Conservation (phyloP, 2,113 vertebrate species). For the Montifringilla adamsi region DNA sequence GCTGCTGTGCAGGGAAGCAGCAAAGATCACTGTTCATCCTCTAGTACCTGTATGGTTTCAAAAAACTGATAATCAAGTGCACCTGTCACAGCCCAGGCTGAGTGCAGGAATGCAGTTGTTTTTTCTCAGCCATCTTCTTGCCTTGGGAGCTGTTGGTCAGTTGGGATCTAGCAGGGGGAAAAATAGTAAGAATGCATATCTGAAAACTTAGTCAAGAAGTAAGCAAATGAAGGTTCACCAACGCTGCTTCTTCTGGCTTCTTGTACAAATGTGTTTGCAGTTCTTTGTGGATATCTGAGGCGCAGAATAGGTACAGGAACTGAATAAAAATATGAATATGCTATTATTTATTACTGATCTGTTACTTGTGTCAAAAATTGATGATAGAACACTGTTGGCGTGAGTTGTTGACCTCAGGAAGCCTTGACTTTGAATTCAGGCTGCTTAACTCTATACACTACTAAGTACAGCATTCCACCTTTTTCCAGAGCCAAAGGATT, state of each 20-base stretch:
- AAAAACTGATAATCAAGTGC: neutral
- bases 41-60: neutral
- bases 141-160: neutral
- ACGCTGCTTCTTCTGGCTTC: neutral
- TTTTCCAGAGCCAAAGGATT: neutral
- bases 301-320: neutral
- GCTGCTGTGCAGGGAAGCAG: neutral
- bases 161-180: neutral
- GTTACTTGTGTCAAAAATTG: accelerated
- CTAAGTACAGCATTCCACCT: neutral
- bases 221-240: neutral
- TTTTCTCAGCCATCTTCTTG: neutral
- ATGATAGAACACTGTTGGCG: neutral
- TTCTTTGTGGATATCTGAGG: neutral
- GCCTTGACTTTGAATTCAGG: neutral
- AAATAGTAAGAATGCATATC: accelerated
- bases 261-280: neutral
- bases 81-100: neutral
- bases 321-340: neutral
- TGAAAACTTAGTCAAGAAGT: neutral
- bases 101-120: neutral
- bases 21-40: neutral
- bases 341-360: neutral
- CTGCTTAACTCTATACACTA: neutral
- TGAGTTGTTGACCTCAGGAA: neutral